Base-by-base conservation (phyloP, 2,797 vertebrate species). In the Coilia nasus region DNA sequence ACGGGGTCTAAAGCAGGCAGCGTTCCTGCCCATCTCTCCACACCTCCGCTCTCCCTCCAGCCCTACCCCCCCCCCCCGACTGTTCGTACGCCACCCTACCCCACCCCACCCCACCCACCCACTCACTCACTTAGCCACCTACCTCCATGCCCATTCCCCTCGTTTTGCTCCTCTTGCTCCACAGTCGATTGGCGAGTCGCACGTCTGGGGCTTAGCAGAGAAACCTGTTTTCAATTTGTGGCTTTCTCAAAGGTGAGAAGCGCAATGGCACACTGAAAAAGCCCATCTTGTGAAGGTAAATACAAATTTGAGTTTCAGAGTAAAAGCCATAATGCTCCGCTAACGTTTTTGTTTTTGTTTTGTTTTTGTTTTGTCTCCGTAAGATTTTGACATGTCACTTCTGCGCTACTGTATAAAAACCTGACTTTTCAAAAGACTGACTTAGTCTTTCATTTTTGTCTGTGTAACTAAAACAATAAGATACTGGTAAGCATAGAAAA, bases 1-100 rank as follows among this genome's bases (percentile, higher is more conserved):
- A 14, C 1, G 23, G 10, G 28, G 64, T 28, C 64, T 35, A 71
- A 71, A 71, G 28, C 64, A 17, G 23, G 25, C 62, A 64, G 25
- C 9, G 14, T 75, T 35, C 28, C 28, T 75, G 67, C 28, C 67
- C 67, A 41, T 75, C 67, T 75, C 28, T 75, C 67, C 60, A 25
- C 60, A 64, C n/a, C 60, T 25, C n/a, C 85, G 84, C 59, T 84
- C 85, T 89, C 87, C 87, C 87, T 87, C 88, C 88, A 87, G 87
- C 81, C 84, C 87, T 85, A 82, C n/a, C 85, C 83, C 84, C 86
- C 81, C 85, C 86, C 86, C 86, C 84, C 85, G 67, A 85, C 85
- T 85, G 83, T 86, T 83, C 83, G 50, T 62, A 75, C 83, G 11
- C 56, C 47, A 21, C 50, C 83, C 6, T 47, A 35, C 41, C 78